These are phyloP conservation scores for Pantherophis alleghaniensis DNA, from an alignment of 2,797 vertebrate species.

Conservation along the genomic window DNA sequence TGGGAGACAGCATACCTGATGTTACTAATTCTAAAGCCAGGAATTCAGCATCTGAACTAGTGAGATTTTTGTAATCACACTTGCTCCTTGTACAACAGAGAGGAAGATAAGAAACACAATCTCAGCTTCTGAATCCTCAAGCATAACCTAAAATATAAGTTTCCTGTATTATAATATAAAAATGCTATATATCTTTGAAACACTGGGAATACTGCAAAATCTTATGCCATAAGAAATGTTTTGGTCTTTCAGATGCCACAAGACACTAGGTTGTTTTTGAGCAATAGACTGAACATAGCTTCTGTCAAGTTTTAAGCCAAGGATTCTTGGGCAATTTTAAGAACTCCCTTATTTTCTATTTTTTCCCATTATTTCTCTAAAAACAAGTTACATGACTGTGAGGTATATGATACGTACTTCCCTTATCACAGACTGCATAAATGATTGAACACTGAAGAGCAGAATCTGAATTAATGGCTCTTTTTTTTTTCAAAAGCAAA, in stretches of 20 bases:
- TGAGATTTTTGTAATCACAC: not conserved
- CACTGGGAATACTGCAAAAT: not conserved
- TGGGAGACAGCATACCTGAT: not conserved
- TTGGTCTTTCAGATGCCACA: not conserved
- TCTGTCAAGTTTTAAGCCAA: not conserved
- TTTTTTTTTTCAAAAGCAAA: not conserved
- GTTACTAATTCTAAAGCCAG: not conserved
- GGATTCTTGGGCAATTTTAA: not conserved
- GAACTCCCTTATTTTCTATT: not conserved
- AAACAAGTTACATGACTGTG: not conserved
- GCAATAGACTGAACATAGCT: not conserved
- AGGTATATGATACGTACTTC: not conserved
- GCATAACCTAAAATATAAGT: not conserved
- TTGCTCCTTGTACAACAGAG: not conserved
- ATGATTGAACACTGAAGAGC: not conserved
- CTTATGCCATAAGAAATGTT: not conserved
- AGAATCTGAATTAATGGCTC: not conserved
- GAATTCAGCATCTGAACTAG: not conserved
- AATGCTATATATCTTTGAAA: not conserved
- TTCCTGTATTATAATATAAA: not conserved
- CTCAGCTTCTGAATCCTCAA: not conserved
- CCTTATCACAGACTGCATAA: not conserved
- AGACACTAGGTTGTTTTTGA: not conserved
- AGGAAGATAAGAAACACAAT: not conserved
- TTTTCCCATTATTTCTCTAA: not conserved